A percentile compares a stretch with the other conserved stretches of the same genome.
Evolutionary conservation across 2,113 vertebrate species (phyloP).

Genomic region (Sylvietta virens): DNA sequence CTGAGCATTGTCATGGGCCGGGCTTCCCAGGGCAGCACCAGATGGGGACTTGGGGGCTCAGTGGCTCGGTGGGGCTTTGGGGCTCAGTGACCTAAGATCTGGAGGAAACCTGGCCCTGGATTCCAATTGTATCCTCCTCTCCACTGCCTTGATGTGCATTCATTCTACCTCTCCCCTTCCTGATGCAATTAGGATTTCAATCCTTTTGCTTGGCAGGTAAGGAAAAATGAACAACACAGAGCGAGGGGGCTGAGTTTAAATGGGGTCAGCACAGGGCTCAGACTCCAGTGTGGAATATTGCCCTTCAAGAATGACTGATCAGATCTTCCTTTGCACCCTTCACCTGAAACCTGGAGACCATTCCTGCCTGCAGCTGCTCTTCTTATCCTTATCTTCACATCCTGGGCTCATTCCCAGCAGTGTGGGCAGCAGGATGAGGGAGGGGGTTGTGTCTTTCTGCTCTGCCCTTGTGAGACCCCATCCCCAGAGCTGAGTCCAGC

Average conservation of each 20-base stretch:
- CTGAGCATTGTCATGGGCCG: background rate
- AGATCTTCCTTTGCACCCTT: background rate
- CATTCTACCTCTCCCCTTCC: background rate
- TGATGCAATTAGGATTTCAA: accelerated
- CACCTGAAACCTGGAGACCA: background rate
- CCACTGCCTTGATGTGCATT: accelerated
- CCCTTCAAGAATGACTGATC: accelerated
- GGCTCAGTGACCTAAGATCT: background rate
- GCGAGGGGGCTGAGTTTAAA: background rate
- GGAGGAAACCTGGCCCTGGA: background rate
- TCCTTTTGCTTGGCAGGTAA: background rate
- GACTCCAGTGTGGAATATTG: background rate
- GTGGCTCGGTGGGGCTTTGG: too few species aligned
- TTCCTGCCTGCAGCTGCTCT: background rate
- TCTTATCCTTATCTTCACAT: accelerated
- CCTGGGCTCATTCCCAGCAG: background rate
- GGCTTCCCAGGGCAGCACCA: background rate
- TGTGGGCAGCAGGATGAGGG: background rate
- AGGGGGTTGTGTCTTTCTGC: background rate
- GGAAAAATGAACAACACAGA: background rate
- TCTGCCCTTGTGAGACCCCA: background rate
- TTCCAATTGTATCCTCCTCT: background rate
- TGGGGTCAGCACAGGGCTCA: background rate
- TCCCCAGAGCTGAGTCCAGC: background rate
- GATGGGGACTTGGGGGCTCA: background rate